Conservation (phyloP, 2,888 invertebrate genomes). For the Torymus auratus region DNA sequence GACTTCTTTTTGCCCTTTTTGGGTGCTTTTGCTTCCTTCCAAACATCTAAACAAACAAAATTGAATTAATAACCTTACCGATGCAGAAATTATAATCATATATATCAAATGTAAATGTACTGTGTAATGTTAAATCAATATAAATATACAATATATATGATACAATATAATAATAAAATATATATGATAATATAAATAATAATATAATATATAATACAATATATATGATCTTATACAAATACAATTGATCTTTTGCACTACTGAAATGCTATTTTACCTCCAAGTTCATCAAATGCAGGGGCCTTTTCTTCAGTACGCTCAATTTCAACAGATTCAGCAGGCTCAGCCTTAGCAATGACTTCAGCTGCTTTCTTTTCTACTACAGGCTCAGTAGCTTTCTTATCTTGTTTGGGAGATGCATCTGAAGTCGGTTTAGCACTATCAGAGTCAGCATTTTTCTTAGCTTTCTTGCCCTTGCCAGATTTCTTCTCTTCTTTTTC, state of each 20-base stretch:
- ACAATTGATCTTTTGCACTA: no score
- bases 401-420: conserved; percentile 64
- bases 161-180: no score
- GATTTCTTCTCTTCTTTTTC: conserved; percentile 74
- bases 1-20: conserved; percentile 88
- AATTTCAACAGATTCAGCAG: conserved; percentile 60
- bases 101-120: conserved; percentile 30
- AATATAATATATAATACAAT: no score
- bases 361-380: conserved; percentile 64
- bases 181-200: no score
- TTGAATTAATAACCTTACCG: no score
- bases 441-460: conserved; percentile 67
- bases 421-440: conserved; percentile 66
- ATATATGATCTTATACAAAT: no score
- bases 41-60: conserved; percentile 79
- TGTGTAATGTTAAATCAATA: no score
- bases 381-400: conserved; percentile 63
- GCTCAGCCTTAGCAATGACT: conserved; percentile 62
- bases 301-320: conserved; percentile 66
- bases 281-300: conserved; percentile 80
- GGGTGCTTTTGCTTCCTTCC: conserved; percentile 85
- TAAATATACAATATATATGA: no score
- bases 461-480: conserved; percentile 75
- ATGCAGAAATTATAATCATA: not conserved
- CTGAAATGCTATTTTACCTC: conserved; percentile 76